Base-by-base conservation (phyloP, 2,888 invertebrate genomes). In the Drosophila rellima region DNA sequence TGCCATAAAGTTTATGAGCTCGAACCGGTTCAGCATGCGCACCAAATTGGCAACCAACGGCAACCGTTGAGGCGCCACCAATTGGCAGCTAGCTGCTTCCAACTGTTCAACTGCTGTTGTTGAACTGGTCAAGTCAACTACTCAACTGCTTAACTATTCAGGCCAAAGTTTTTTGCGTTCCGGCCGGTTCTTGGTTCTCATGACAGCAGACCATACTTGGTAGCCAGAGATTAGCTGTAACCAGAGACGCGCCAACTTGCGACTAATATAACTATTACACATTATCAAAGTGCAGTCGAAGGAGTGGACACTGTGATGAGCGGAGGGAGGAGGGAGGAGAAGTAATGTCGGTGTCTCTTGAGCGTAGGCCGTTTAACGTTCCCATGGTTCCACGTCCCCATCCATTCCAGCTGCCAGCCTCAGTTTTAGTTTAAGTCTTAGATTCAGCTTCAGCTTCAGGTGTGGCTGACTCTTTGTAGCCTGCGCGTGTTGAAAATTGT, bases 191-290 rank as follows among this genome's bases (percentile, higher is more conserved):
- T 68, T 55, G 75, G 76, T 78, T 78, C 78, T 78, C 78, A 78
- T 79, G 80, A 67, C 80, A 80, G 59, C 44, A 15, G 59, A 59
- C 84, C 85, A 85, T 86, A 83, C 83, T 83, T 88, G 89, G 89
- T 83, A 86, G 87, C 81, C 82, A 78, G 72, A 83, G 83, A 83
- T 83, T 88, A 88, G 83, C 84, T 77, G 89, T 80, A 86, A 82
- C 72, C 69, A 82, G 83, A 86, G 87, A 82, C 80, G 86, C 86
- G 79, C 71, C 86, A 82, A 80, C 83, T 83, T 83, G 84, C 87
- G 78, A 71, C 87, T 83, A 89, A 83, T 89, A 83, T 84, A 83
- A 83, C 83, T 86, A 83, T 88, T 83, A 83, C 87, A 83, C 83
- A 88, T 82, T 82, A 88, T 79, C 88, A 70, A 71, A 74, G 70